Percentiles rank a stretch among this genome's conserved stretches.
These are phyloP conservation scores for Rhynchonycteris naso DNA, from an alignment of 2,797 vertebrate genomes.

Conservation along the genomic window DNA sequence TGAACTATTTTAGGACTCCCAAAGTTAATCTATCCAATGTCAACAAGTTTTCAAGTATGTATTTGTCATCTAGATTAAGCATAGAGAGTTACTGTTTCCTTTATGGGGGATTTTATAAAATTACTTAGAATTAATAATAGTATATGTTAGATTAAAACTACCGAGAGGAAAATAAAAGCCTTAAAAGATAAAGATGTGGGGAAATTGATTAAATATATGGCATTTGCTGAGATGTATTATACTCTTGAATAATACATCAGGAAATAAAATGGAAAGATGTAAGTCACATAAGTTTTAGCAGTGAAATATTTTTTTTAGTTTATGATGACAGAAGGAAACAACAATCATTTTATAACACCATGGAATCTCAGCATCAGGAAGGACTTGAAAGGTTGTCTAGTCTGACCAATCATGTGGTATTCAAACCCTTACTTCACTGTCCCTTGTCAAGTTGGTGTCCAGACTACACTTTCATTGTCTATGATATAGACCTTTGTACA, in stretches of 20 bases:
- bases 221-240: background rate
- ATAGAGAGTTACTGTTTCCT: background rate
- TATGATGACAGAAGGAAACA: background rate
- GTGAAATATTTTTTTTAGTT: background rate
- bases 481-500: background rate
- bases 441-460: background rate
- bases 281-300: background rate
- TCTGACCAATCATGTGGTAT: background rate
- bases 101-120: background rate
- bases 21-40: background rate
- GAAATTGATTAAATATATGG: background rate
- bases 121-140: background rate
- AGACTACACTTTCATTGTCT: background rate
- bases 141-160: conserved; percentile 26
- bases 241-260: background rate
- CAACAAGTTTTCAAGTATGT: conserved; percentile 1
- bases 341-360: background rate
- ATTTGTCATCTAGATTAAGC: background rate
- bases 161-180: background rate
- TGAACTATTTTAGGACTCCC: background rate
- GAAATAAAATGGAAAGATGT: conserved; percentile 3
- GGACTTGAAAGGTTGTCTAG: background rate
- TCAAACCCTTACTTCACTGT: background rate
- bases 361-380: background rate
- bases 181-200: background rate